These are phyloP conservation scores for Apoda limacodes DNA, from an alignment of 2,888 invertebrate genomes.

Conservation along the genomic window DNA sequence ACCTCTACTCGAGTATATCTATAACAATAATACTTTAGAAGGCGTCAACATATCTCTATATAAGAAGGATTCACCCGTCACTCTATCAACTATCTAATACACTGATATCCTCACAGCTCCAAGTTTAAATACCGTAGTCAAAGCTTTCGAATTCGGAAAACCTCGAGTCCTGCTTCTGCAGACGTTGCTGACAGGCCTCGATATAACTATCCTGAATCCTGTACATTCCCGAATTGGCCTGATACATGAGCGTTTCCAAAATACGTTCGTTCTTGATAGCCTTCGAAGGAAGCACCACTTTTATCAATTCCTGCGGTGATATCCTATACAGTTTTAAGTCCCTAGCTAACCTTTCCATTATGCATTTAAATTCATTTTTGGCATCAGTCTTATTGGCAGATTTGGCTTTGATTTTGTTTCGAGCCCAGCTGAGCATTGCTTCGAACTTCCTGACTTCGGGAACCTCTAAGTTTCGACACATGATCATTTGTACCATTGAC, in stretches of 20 bases:
- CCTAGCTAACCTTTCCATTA: slow-evolving; percentile 90
- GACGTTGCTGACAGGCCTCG: slow-evolving; percentile 87
- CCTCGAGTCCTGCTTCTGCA: slow-evolving; percentile 90
- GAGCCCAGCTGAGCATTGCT: slow-evolving; percentile 93
- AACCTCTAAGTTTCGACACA: slow-evolving; percentile 91
- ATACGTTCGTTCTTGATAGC: slow-evolving; percentile 93
- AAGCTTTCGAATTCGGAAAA: slow-evolving; percentile 86
- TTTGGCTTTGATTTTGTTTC: slow-evolving; percentile 83
- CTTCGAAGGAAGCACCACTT: slow-evolving; percentile 92
- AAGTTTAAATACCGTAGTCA: slow-evolving; percentile 76
- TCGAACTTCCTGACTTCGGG: slow-evolving; percentile 92
- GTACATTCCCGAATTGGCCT: slow-evolving; percentile 94
- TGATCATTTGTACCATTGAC: slow-evolving; percentile 95
- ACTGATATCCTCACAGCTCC: slow-evolving; percentile 65
- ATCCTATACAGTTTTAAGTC: slow-evolving; percentile 92
- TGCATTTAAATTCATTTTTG: slow-evolving; percentile 90
- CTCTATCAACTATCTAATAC: slow-evolving; percentile 58
- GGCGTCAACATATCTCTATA: slow-evolving; percentile 59
- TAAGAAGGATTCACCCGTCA: slow-evolving; percentile 53
- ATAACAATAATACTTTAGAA: slow-evolving; percentile 69
- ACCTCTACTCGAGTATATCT: slow-evolving; percentile 62
- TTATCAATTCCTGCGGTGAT: slow-evolving; percentile 92
- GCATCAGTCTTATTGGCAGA: slow-evolving; percentile 84
- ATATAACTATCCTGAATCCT: slow-evolving; percentile 89
- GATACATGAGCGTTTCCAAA: slow-evolving; percentile 91